Base-by-base conservation (phyloP, 2,797 vertebrate species). In the Malacoraja senta region DNA sequence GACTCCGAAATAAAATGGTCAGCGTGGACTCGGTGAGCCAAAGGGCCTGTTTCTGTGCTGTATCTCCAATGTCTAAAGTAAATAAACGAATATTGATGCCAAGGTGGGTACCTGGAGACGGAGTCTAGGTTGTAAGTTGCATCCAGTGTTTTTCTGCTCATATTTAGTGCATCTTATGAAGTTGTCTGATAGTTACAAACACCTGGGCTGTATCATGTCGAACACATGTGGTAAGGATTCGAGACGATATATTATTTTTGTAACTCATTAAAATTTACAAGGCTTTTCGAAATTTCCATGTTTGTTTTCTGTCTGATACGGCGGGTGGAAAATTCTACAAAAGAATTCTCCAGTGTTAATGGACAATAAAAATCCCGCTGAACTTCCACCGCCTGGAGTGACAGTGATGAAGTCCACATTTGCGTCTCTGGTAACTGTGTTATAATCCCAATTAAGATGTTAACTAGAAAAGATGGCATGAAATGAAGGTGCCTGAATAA, bases 191-290 rank as follows among this genome's bases (percentile, higher is more conserved):
- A 32, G 61, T 74, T 92, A 53, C 9, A 35, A 35, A 74, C 68
- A 72, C 3, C 38, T 76, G 90, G 90, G 71, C 38, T 1, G 29
- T 13, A 74, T 71, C 71, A 26, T 63, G 32, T 68, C 21, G 1
- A 71, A n/a, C 17, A 58, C 88, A 13, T 13, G 88, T 65, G 19
- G 1, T 38, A 91, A 44, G 68, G 68, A 72, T 91, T 72, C 88
- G 38, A 91, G 8, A 71, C 2, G 71, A 92, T n/a, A 74, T 29
- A 76, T 74, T 53, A 76, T 92, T 92, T 92, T 76, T 53, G 76
- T 53, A 58, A 92, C 71, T 58, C 26, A 92, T 76, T 92, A 92
- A 92, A 92, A 44, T 92, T 92, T 92, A 92, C 44, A 74, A 88
- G 90, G 90, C 15, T 74, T 76, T 76, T 92, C 58, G 1, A 53